Evolutionary conservation across 2,797 vertebrate genomes (phyloP).

Genomic region (Sitta carolinensis): DNA sequence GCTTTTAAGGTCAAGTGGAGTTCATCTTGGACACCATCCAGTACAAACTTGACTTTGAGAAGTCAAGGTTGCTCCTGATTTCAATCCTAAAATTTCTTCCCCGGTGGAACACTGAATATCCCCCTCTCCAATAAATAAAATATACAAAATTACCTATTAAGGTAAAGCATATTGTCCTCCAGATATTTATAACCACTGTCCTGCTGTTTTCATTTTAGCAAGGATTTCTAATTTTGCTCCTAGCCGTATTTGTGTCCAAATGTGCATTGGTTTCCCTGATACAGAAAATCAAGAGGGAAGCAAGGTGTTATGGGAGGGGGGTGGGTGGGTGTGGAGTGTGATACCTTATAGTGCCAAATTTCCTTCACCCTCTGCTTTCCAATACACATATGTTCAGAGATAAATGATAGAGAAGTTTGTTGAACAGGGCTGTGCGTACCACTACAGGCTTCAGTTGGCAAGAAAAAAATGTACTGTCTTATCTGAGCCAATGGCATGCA

Average conservation of each 20-base stretch:
- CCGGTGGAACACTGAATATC: background rate
- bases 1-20: constrained; percentile 13
- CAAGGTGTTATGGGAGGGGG: background rate
- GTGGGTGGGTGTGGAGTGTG: background rate
- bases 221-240: constrained; percentile 27
- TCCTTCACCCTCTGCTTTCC: background rate
- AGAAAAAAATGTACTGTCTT: background rate
- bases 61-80: background rate
- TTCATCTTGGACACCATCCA: constrained; percentile 4
- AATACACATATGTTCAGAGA: background rate
- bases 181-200: constrained; percentile 51
- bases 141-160: constrained; percentile 46
- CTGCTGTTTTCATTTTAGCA: constrained; percentile 28
- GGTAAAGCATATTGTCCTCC: constrained; percentile 9
- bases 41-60: background rate
- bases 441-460: background rate
- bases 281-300: background rate
- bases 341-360: background rate
- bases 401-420: background rate
- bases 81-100: background rate
- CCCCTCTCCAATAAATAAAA: constrained; percentile 16
- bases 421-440: background rate
- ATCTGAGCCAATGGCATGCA: constrained; percentile 21
- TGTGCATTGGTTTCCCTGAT: background rate
- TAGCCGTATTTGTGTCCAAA: constrained; percentile 3